phyloP scores from a whole-genome alignment of 1,140 invertebrate genomes.

The Bombus picipes region DNA sequence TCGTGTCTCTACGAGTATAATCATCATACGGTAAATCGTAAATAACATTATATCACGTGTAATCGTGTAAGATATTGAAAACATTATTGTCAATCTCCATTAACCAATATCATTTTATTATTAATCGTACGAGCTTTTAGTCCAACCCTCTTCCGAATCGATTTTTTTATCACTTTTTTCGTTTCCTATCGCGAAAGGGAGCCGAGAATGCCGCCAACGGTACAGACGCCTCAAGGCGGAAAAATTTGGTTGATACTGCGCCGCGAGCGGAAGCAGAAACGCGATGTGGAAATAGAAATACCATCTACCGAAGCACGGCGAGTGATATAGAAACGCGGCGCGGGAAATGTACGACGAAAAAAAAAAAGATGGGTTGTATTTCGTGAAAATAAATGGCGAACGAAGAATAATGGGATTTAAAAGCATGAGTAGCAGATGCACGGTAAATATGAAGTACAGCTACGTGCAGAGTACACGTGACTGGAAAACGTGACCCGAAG shows the following conservation, averaged over 20 bases:
- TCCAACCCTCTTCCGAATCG: neutral
- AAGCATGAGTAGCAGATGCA: slow-evolving; percentile 2
- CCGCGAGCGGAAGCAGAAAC: neutral
- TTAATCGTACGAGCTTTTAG: neutral
- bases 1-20: too few relatives aligned
- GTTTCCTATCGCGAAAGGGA: neutral
- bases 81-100: too few relatives aligned
- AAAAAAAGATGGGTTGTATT: neutral
- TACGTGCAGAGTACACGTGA: neutral
- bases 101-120: too few relatives aligned
- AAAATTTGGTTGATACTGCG: neutral
- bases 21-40: too few relatives aligned
- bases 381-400: slow-evolving; percentile 7
- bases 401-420: neutral
- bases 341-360: neutral
- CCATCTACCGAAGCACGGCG: neutral
- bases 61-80: too few relatives aligned
- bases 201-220: neutral
- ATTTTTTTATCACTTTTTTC: neutral
- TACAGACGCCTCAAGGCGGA: neutral
- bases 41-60: too few relatives aligned
- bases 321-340: too few relatives aligned
- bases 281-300: slow-evolving; percentile 6
- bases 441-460: slow-evolving; percentile 12
- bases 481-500: neutral